A percentile compares a stretch with the other conserved stretches of the same genome.
phyloP scores from a whole-genome alignment of 2,888 invertebrate genomes.

The Cyaniris semiargus region DNA sequence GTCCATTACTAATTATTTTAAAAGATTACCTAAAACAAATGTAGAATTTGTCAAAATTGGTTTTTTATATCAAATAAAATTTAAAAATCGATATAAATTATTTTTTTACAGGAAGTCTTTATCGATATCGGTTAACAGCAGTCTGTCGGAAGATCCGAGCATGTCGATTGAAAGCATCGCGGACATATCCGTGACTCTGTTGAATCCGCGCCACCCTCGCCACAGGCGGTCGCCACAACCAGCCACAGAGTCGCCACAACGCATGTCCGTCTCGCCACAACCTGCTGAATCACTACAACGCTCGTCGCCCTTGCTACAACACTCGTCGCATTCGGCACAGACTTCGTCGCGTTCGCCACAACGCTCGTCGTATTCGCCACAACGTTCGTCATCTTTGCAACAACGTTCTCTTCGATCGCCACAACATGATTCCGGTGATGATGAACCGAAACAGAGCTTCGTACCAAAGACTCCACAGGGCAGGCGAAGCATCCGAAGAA shows the following conservation, averaged over 20 bases:
- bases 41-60: too few species aligned
- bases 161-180: constrained; percentile 72
- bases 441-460: constrained; percentile 36
- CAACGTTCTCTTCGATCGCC: constrained; percentile 8
- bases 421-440: not conserved
- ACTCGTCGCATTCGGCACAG: not conserved
- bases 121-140: constrained; percentile 70
- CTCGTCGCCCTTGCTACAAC: not conserved
- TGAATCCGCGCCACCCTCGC: constrained; percentile 57
- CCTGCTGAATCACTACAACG: not conserved
- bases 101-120: constrained; percentile 56
- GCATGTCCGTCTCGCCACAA: not conserved
- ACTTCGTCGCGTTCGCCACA: not conserved
- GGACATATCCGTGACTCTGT: constrained; percentile 66
- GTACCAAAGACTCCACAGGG: constrained; percentile 59
- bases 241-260: not conserved
- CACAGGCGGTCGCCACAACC: constrained; percentile 22
- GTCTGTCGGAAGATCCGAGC: constrained; percentile 70
- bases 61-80: not conserved
- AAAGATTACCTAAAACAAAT: too few species aligned
- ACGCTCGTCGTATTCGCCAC: not conserved
- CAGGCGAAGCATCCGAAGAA: constrained; percentile 54
- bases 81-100: not conserved
- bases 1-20: too few species aligned
- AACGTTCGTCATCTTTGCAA: not conserved